Evolutionary conservation across 92 coral and sea anemone genomes (phyloP).

Genomic region (Bergia puertoricense): DNA sequence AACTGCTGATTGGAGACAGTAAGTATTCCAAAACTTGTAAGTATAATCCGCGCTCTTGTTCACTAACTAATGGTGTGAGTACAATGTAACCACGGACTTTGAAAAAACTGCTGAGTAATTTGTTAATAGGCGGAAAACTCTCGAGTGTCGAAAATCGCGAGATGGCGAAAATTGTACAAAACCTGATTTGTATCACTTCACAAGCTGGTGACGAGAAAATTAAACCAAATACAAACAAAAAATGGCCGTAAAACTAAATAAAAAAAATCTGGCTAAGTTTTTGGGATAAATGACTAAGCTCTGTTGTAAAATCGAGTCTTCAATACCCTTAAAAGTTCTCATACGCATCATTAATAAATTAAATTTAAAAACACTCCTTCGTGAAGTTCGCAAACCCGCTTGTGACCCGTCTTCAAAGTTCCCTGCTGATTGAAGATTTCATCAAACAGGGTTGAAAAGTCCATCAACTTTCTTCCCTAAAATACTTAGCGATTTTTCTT

Average conservation of each 20-base stretch:
- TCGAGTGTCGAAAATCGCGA: not conserved
- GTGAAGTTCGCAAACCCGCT: conserved; percentile 29
- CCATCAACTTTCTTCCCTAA: not conserved
- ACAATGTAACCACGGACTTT: not conserved
- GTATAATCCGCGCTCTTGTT: not conserved
- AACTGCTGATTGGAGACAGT: not conserved
- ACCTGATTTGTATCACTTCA: conserved; percentile 1
- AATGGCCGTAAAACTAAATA: not conserved
- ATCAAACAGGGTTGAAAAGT: conserved; percentile 37
- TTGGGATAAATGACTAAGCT: not conserved
- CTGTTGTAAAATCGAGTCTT: not conserved
- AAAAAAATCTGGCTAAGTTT: not conserved
- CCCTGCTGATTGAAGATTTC: conserved; percentile 33
- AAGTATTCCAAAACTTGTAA: not conserved
- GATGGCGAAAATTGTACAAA: not conserved
- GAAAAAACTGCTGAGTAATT: conserved; percentile 29
- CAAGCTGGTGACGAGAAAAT: not conserved
- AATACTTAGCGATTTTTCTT: not conserved
- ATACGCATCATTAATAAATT: conserved; percentile 29
- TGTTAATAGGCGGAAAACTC: conserved; percentile 33
- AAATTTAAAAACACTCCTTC: conserved; percentile 26
- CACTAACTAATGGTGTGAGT: conserved; percentile 23
- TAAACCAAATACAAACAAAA: conserved; percentile 2
- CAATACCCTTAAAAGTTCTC: not conserved
- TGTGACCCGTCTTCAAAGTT: conserved; percentile 14